These are phyloP conservation scores for Sarcophilus harrisii DNA, from an alignment of 2,797 vertebrate species.

Conservation along the genomic window DNA sequence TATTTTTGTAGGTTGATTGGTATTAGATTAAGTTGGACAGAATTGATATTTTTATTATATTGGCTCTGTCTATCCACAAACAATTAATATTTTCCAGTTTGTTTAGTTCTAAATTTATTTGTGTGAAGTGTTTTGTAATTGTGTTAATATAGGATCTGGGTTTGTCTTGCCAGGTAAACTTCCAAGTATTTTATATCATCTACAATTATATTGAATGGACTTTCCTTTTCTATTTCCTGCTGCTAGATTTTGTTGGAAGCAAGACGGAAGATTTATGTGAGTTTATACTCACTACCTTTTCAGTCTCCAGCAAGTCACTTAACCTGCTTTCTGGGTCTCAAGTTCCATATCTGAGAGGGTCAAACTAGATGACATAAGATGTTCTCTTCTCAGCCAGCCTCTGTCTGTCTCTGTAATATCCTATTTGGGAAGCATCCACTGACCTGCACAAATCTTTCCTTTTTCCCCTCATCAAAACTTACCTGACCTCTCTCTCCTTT, in stretches of 20 bases:
- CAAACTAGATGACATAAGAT: neutral
- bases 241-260: neutral
- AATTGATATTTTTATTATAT: neutral
- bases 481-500: neutral
- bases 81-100: neutral
- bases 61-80: neutral
- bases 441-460: neutral
- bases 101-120: neutral
- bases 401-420: neutral
- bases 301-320: neutral
- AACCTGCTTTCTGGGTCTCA: neutral
- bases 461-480: neutral
- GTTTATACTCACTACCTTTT: neutral
- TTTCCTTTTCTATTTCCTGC: neutral
- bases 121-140: neutral
- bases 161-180: neutral
- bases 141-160: neutral
- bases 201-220: neutral
- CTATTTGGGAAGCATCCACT: neutral
- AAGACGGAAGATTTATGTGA: neutral
- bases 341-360: neutral
- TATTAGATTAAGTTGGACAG: neutral
- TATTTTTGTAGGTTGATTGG: neutral
- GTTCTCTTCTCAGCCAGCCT: neutral
- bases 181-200: neutral